A percentile compares a stretch with the other conserved stretches of the same genome.
Evolutionary conservation across 1,140 invertebrate species (phyloP).

Genomic region (Lasioglossum baleicum): DNA sequence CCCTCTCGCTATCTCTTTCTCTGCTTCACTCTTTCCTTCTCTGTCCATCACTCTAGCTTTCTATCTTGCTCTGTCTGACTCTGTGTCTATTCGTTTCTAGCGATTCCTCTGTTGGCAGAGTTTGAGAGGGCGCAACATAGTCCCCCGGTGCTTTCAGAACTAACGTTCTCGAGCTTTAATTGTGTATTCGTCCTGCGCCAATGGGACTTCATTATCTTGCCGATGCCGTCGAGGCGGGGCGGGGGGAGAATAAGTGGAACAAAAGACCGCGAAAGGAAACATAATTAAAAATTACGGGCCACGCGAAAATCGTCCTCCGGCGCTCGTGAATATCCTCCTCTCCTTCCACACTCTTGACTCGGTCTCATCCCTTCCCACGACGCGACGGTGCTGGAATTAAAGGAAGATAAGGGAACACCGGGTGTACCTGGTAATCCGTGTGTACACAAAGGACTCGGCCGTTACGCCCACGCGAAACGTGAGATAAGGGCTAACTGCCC

Average conservation of each 20-base stretch:
- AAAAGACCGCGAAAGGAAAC: constrained; percentile 44
- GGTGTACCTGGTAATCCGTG: constrained; percentile 20
- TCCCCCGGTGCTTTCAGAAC: constrained; percentile 24
- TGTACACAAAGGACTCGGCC: neutral
- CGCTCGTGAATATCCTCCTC: neutral
- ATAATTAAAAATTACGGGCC: constrained; percentile 58
- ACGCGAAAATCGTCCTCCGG: constrained; percentile 14
- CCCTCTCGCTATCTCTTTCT: neutral
- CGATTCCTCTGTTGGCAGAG: neutral
- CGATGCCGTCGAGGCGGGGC: constrained; percentile 26
- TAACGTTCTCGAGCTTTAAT: constrained; percentile 54
- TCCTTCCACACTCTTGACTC: no score
- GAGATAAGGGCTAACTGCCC: constrained; percentile 37
- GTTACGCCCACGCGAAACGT: constrained; percentile 28
- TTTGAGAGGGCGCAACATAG: constrained; percentile 24
- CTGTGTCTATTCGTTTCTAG: neutral
- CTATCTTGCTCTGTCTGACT: neutral
- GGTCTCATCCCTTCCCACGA: no score
- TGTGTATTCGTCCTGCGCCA: constrained; percentile 46
- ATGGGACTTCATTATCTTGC: constrained; percentile 53
- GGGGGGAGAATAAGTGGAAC: neutral
- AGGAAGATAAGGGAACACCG: constrained; percentile 22
- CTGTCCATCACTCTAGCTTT: neutral
- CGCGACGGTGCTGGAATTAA: neutral
- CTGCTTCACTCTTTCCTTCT: neutral